These are phyloP conservation scores for Teleogryllus occipitalis DNA, from an alignment of 1,140 invertebrate species.

Conservation along the genomic window DNA sequence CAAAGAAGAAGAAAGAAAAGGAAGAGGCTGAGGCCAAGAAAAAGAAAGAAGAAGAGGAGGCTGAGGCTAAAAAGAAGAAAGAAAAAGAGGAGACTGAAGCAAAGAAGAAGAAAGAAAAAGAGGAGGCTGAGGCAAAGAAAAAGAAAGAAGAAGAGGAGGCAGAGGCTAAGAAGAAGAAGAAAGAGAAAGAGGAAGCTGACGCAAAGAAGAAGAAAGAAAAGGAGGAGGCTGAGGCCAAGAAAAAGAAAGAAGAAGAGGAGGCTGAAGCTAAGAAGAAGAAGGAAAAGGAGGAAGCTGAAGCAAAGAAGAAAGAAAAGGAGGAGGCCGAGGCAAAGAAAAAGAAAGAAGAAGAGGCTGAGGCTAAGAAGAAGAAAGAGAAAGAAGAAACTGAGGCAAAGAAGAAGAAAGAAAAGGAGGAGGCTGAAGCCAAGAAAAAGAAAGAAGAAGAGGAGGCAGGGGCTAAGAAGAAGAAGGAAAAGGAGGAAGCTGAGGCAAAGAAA, in stretches of 20 bases:
- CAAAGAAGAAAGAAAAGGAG: slow-evolving; percentile 3
- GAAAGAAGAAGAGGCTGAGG: slow-evolving; percentile 26
- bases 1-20: slow-evolving; percentile 32
- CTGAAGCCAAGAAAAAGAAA: slow-evolving; percentile 25
- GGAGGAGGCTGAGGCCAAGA: slow-evolving; percentile 27
- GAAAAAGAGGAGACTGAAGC: not conserved
- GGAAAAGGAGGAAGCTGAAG: not conserved
- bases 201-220: not conserved
- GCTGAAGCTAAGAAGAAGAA: not conserved
- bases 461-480: slow-evolving; percentile 26
- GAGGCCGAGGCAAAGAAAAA: slow-evolving; percentile 7
- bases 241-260: slow-evolving; percentile 11
- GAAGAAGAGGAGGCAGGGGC: slow-evolving; percentile 32
- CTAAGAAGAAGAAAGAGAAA: slow-evolving; percentile 24
- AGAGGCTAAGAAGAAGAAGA: slow-evolving; percentile 30
- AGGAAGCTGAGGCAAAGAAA: slow-evolving; percentile 21
- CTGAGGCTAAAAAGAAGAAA: not conserved
- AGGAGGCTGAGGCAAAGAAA: slow-evolving; percentile 23
- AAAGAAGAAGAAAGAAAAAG: slow-evolving; percentile 16
- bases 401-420: slow-evolving; percentile 27
- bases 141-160: slow-evolving; percentile 29
- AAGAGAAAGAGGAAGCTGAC: slow-evolving; percentile 24
- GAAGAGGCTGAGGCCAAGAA: slow-evolving; percentile 20
- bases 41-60: not conserved
- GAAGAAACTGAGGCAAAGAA: slow-evolving; percentile 26